phyloP scores from a whole-genome alignment of 2,888 invertebrate species.

The Dicyrtoma fusca region DNA sequence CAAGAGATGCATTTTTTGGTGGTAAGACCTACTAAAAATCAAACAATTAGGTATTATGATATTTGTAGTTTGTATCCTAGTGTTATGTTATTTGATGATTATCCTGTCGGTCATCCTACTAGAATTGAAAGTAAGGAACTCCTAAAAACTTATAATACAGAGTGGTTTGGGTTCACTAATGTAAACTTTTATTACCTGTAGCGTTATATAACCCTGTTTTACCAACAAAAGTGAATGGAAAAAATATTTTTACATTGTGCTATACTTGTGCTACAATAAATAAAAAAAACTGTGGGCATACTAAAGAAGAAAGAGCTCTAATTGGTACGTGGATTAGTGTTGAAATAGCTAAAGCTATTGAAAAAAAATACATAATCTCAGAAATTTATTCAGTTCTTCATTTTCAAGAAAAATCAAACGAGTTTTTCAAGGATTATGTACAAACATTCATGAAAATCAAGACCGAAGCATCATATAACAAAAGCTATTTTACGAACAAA shows the following conservation, averaged over 20 bases:
- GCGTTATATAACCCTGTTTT: too few relatives aligned
- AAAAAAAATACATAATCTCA: not conserved
- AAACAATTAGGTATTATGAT: too few relatives aligned
- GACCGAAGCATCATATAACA: not conserved
- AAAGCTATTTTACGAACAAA: not conserved
- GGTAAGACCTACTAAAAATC: too few relatives aligned
- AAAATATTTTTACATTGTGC: too few relatives aligned
- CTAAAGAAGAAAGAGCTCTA: not conserved
- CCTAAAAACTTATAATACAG: not conserved
- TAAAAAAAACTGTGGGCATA: not conserved
- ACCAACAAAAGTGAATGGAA: too few relatives aligned
- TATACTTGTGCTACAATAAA: too few relatives aligned
- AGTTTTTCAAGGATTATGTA: not conserved
- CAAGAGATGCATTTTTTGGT: too few relatives aligned
- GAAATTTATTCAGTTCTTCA: not conserved
- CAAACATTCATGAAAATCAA: slow-evolving; percentile 4
- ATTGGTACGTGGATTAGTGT: not conserved
- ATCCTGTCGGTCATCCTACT: too few relatives aligned
- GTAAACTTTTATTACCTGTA: not conserved
- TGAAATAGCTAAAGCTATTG: not conserved
- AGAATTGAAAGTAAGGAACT: too few relatives aligned
- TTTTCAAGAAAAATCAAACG: not conserved
- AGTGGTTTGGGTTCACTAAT: slow-evolving; percentile 4
- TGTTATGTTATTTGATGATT: too few relatives aligned
- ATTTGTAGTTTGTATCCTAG: too few relatives aligned